A percentile compares a stretch with the other conserved stretches of the same genome.
phyloP scores from a whole-genome alignment of 2,797 vertebrate genomes.

The Siniperca obscura region DNA sequence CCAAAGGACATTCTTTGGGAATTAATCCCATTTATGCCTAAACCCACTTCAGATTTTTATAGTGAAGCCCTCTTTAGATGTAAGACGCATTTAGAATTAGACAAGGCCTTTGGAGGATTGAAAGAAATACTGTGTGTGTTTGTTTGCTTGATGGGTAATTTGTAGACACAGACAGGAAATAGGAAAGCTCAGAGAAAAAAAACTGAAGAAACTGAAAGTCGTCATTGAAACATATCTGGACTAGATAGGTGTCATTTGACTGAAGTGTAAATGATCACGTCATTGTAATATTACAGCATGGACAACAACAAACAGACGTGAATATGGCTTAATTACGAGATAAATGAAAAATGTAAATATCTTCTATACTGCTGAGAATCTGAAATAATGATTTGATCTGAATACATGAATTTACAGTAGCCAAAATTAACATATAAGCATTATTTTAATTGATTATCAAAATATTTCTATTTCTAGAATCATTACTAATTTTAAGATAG shows the following conservation, averaged over 20 bases:
- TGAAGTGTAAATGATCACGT: constrained; percentile 4
- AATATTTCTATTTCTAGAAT: not conserved
- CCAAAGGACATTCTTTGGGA: constrained; percentile 88
- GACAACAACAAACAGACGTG: not conserved
- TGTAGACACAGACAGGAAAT: constrained; percentile 46
- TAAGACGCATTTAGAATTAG: constrained; percentile 83
- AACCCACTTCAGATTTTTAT: constrained; percentile 84
- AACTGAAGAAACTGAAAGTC: not conserved
- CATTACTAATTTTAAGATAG: not conserved
- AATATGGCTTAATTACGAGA: constrained; percentile 24
- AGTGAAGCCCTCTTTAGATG: constrained; percentile 79
- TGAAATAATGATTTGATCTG: constrained; percentile 12
- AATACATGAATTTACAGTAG: not conserved
- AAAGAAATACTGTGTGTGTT: constrained; percentile 65
- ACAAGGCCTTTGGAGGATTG: constrained; percentile 71
- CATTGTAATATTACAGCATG: constrained; percentile 19
- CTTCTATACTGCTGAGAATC: not conserved
- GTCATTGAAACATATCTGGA: constrained; percentile 24
- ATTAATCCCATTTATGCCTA: constrained; percentile 87
- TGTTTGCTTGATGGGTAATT: constrained; percentile 55
- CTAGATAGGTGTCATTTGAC: constrained; percentile 11
- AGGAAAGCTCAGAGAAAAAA: constrained; percentile 1
- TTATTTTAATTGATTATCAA: not conserved
- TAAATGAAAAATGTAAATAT: constrained; percentile 23
- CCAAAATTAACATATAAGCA: not conserved